Conservation (phyloP, 2,888 invertebrate species). For the Desoria tigrina region DNA sequence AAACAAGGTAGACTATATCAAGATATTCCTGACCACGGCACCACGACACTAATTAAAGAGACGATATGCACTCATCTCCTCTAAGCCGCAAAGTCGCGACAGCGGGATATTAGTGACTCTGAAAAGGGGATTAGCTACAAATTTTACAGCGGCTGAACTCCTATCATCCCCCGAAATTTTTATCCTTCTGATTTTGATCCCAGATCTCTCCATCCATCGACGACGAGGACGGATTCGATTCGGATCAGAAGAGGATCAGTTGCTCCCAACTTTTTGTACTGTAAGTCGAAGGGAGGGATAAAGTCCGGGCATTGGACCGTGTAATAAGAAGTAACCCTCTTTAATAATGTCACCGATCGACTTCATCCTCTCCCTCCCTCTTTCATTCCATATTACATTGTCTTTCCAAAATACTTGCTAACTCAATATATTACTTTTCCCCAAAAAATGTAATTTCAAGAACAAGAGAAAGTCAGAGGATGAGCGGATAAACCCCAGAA, state of each 20-base stretch:
- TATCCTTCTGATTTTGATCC: conserved; percentile 11
- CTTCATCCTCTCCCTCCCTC: conserved; percentile 18
- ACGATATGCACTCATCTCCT: too few species aligned
- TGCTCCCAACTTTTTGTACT: too few species aligned
- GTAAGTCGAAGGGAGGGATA: conserved; percentile 11
- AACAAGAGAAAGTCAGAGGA: not conserved
- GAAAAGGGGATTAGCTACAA: too few species aligned
- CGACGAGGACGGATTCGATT: conserved; percentile 19
- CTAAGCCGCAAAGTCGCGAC: too few species aligned
- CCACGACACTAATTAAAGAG: too few species aligned
- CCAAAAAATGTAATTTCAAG: conserved; percentile 14
- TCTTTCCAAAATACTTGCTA: conserved; percentile 10
- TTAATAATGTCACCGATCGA: conserved; percentile 36
- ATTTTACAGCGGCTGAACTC: not conserved
- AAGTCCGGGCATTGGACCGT: conserved; percentile 21
- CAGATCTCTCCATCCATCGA: conserved; percentile 16
- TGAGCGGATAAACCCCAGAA: too few species aligned
- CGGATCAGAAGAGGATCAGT: conserved; percentile 16
- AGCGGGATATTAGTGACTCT: too few species aligned
- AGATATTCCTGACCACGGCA: too few species aligned
- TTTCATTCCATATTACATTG: not conserved
- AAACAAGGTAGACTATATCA: too few species aligned
- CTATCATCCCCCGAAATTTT: not conserved
- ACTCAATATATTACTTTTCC: conserved; percentile 23
- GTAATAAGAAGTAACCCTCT: conserved; percentile 32